Evolutionary conservation across 2,888 invertebrate genomes (phyloP).

Genomic region (Eretmocerus hayati): DNA sequence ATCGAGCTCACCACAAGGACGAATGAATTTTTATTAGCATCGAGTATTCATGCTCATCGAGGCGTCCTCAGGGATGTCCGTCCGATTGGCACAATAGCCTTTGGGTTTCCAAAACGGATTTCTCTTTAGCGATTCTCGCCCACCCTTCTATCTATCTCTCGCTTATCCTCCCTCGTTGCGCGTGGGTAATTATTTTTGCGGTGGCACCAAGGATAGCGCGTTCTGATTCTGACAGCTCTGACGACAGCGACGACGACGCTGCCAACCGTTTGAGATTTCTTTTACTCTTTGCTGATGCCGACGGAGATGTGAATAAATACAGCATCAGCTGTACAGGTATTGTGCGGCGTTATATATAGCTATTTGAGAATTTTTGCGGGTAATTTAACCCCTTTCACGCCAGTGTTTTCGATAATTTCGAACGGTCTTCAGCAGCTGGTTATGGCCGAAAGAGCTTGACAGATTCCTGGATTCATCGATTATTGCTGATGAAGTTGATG

Average conservation of each 20-base stretch:
- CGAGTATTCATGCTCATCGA: slow-evolving; percentile 37
- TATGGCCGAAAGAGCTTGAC: no score
- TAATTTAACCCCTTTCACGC: no score
- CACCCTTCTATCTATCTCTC: background rate
- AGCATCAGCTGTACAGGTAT: background rate
- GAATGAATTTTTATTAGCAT: slow-evolving; percentile 43
- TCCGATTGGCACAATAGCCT: slow-evolving; percentile 39
- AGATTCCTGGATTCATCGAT: no score
- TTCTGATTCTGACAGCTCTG: slow-evolving; percentile 38
- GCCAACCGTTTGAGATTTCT: slow-evolving; percentile 2
- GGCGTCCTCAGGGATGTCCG: slow-evolving; percentile 18
- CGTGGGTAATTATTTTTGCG: slow-evolving; percentile 45
- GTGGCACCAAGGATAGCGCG: slow-evolving; percentile 36
- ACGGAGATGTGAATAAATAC: no score
- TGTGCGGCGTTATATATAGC: no score
- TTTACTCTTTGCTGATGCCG: background rate
- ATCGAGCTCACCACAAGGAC: no score
- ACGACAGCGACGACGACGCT: slow-evolving; percentile 18
- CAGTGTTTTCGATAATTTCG: no score
- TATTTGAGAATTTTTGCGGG: no score
- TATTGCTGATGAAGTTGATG: no score
- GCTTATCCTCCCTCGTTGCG: no score
- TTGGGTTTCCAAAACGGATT: slow-evolving; percentile 23
- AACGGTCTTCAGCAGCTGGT: no score
- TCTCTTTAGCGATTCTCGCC: slow-evolving; percentile 1